A percentile compares a stretch with the other conserved stretches of the same genome.
Evolutionary conservation across 1,140 invertebrate genomes (phyloP).

Genomic region (Leptinotarsa defecta): DNA sequence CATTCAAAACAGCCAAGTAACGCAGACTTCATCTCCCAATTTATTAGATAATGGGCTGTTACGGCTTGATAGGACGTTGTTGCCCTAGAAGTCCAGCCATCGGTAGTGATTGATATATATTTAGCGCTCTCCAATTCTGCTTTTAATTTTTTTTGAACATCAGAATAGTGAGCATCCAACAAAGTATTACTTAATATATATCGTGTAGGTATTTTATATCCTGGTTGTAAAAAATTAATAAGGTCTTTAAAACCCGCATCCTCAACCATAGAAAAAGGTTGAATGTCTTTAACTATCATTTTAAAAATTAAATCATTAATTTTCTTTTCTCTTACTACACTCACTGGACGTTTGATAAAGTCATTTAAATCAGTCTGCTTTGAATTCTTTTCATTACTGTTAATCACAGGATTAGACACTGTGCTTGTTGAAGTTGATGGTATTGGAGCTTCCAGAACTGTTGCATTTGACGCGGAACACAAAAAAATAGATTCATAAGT

Average conservation of each 20-base stretch:
- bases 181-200: slow-evolving; percentile 30
- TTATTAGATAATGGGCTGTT: slow-evolving; percentile 27
- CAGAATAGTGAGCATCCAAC: slow-evolving; percentile 34
- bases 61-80: slow-evolving; percentile 29
- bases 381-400: slow-evolving; percentile 6
- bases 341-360: slow-evolving; percentile 13
- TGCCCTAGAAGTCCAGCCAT: slow-evolving; percentile 30
- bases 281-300: slow-evolving; percentile 44
- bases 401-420: not conserved
- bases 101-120: slow-evolving; percentile 23
- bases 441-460: not conserved
- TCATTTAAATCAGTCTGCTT: slow-evolving; percentile 1
- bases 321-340: slow-evolving; percentile 22
- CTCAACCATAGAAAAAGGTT: slow-evolving; percentile 45
- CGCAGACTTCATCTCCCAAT: slow-evolving; percentile 21
- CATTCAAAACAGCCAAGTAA: slow-evolving; percentile 25
- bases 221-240: slow-evolving; percentile 40
- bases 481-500: slow-evolving; percentile 9
- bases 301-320: slow-evolving; percentile 44
- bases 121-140: not conserved
- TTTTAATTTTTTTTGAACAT: slow-evolving; percentile 11
- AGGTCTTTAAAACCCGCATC: slow-evolving; percentile 45
- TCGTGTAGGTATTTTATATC: slow-evolving; percentile 33
- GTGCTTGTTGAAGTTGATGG: slow-evolving; percentile 13
- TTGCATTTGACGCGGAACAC: not conserved